Conservation (phyloP, 1,140 invertebrate genomes). For the Helicoverpa armigera region DNA sequence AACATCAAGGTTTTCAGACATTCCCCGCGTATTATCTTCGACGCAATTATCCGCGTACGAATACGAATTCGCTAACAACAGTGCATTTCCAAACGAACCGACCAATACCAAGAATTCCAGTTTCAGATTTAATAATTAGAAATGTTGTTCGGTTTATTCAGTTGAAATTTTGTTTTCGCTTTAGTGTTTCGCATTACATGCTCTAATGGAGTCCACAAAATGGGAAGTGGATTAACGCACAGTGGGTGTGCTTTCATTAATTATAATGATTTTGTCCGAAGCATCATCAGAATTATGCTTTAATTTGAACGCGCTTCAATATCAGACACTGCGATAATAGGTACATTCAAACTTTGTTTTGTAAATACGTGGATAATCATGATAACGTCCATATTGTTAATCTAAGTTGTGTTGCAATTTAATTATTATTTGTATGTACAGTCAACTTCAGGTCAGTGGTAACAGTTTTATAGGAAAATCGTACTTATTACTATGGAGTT, state of each 20-base stretch:
- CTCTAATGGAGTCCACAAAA: constrained; percentile 55
- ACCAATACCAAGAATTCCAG: constrained; percentile 24
- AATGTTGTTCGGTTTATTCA: constrained; percentile 40
- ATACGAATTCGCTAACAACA: background rate
- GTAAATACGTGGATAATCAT: background rate
- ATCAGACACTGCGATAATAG: constrained; percentile 21
- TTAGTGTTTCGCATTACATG: constrained; percentile 46
- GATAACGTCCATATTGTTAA: background rate
- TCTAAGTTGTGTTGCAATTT: background rate
- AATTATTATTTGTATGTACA: background rate
- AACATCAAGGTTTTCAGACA: constrained; percentile 7
- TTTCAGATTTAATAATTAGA: constrained; percentile 43
- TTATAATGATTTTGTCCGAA: constrained; percentile 54
- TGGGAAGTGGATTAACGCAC: constrained; percentile 52
- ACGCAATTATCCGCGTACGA: background rate
- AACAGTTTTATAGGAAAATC: too few relatives aligned
- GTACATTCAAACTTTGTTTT: background rate
- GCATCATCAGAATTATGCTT: constrained; percentile 54
- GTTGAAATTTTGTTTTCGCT: constrained; percentile 45
- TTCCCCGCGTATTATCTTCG: background rate
- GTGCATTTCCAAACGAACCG: constrained; percentile 19
- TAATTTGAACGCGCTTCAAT: constrained; percentile 48
- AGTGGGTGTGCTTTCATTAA: constrained; percentile 49
- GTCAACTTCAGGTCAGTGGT: too few relatives aligned
- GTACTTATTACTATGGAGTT: too few relatives aligned